Base-by-base conservation (phyloP, 2,797 vertebrate species). In the Gallinago nigripennis region DNA sequence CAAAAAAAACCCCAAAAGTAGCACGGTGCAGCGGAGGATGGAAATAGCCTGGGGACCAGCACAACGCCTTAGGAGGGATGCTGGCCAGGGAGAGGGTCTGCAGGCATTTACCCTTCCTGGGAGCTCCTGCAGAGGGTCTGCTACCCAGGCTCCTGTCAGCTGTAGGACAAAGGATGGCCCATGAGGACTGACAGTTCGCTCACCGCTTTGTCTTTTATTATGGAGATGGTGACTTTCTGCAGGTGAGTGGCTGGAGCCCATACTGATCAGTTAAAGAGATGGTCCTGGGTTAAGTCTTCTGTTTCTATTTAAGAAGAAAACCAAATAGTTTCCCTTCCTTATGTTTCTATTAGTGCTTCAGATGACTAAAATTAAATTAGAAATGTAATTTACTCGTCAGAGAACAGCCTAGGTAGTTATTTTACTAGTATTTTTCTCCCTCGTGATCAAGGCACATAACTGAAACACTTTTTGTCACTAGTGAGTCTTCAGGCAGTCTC, bases 61-160 rank as follows among this genome's bases (percentile, higher is more conserved):
- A 95, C 84, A 83, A 65, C 15, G 20, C 8, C 1, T 66, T 82
- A 69, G 8, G 6, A 37, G 31, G 19, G 72, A 91, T 64, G 43
- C 57, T 80, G 54, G 65, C 46, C 71, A 53, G 76, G 73, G 82
- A 54, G 12, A 41, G 48, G 35, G 41, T 35, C 77, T 82, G 75
- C 51, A 70, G 90, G 72, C 66, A 64, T 86, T 87, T 83, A 77
- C 86, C 77, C 64, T 63, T 46, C 35, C 11, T 20, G 41, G 50
- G 50, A 53, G 30, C 35, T n/a, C 46, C 53, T 1, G 1, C n/a
- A 41, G 53, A 56, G n/a, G 21, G 53, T 91, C 85, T 79, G 79
- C 94, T 96, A 93, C 95, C 85, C 60, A 94, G 88, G 78, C 90
- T 96, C 92, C 93, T 96, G 92, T 91, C 96, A 94, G 79, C 78